Conservation (phyloP, 2,113 vertebrate genomes). For the Triplophysa tibetana region DNA sequence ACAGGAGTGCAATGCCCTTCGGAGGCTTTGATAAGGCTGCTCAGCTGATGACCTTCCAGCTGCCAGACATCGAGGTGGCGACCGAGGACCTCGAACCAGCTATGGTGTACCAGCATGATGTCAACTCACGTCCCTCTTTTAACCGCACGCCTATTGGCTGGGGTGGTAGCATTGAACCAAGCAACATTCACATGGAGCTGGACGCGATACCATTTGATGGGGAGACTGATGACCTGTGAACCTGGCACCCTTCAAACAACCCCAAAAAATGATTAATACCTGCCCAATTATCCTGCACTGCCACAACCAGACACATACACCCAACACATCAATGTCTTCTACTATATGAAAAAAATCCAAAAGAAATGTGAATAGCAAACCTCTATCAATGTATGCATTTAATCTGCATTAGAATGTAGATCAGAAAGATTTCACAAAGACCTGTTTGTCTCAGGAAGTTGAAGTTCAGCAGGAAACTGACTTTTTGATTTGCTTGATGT, state of each 20-base stretch:
- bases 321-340: conserved; percentile 8
- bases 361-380: conserved; percentile 14
- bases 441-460: conserved; percentile 1
- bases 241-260: conserved; percentile 21
- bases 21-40: conserved; percentile 94
- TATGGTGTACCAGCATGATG: conserved; percentile 85
- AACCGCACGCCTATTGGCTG: conserved; percentile 98
- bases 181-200: conserved; percentile 82
- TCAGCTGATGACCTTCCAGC: conserved; percentile 95
- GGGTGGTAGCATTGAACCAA: conserved; percentile 84
- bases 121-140: conserved; percentile 90
- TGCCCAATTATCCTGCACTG: neutral
- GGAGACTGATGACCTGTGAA: conserved; percentile 95
- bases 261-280: neutral
- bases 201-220: conserved; percentile 81
- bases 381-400: neutral
- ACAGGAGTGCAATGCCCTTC: conserved; percentile 87
- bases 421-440: conserved; percentile 4
- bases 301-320: conserved; percentile 46
- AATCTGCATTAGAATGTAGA: neutral
- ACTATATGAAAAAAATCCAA: conserved; percentile 8
- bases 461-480: neutral
- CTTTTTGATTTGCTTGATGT: conserved; percentile 3
- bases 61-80: conserved; percentile 84
- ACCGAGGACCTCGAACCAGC: conserved; percentile 82